phyloP scores from a whole-genome alignment of 2,888 invertebrate genomes.

The Acleris emargana region DNA sequence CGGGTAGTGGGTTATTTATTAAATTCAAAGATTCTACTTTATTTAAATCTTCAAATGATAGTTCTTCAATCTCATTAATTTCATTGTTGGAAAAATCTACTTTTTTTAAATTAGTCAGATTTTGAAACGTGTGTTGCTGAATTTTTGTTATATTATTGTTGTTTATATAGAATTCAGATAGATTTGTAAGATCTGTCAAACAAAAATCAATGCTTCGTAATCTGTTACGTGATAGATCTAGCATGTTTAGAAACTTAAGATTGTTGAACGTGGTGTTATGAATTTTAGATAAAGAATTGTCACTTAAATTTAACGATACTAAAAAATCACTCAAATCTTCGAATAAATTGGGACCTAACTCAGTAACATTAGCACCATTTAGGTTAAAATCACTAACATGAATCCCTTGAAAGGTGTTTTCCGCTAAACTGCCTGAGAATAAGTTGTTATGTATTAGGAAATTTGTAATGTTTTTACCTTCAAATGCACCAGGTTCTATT shows the following conservation, averaged over 20 bases:
- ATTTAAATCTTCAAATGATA: constrained; percentile 18
- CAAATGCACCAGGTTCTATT: constrained; percentile 28
- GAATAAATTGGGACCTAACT: constrained; percentile 24
- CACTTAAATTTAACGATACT: constrained; percentile 17
- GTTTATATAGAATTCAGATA: constrained; percentile 14
- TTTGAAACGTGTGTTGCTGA: constrained; percentile 2
- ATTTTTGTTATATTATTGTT: constrained; percentile 19
- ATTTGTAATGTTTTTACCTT: constrained; percentile 17
- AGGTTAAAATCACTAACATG: constrained; percentile 12
- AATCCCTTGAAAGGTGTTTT: constrained; percentile 31
- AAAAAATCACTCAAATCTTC: background rate
- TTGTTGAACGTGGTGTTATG: constrained; percentile 21
- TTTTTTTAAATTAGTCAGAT: background rate
- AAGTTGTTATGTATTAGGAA: constrained; percentile 24
- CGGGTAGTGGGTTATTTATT: constrained; percentile 20
- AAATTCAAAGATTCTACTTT: constrained; percentile 13
- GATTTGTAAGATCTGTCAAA: constrained; percentile 12
- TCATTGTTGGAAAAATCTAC: constrained; percentile 24
- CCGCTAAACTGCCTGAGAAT: constrained; percentile 7
- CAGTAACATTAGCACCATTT: constrained; percentile 21
- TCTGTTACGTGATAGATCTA: constrained; percentile 27
- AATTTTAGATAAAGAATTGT: constrained; percentile 26
- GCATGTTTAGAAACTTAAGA: constrained; percentile 8
- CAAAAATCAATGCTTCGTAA: constrained; percentile 19
- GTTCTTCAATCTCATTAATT: constrained; percentile 10